Base-by-base conservation (phyloP, 2,888 invertebrate genomes). In the Diaphora mendica region DNA sequence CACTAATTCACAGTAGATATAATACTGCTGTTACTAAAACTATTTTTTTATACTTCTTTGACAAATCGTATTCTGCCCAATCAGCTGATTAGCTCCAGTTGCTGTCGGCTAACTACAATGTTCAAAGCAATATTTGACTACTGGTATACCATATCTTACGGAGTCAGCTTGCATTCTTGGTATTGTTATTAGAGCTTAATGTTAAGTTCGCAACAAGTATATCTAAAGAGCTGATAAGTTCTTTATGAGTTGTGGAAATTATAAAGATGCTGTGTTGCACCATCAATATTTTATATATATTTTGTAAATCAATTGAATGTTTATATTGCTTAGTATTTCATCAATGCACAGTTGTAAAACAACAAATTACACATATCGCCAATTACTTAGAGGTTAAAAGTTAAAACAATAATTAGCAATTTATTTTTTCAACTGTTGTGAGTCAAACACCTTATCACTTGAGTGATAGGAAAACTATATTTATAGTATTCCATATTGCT, bases 1-100 rank as follows among this genome's bases (percentile, higher is more conserved):
- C 75, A n/a, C n/a, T n/a, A n/a, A 85, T 86, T 35, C 78, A 83
- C 68, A 70, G 77, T 76, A 76, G 76, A 75, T 70, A 76, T 75
- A 72, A 70, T 51, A 23, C 11, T 23, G 13, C 23, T 64, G 20
- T 48, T 42, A 44, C 13, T 2, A 74, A 23, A 59, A 72, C n/a
- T 51, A 20, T n/a, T n/a, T n/a, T 23, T 11, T 55, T n/a, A 55
- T 23, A 55, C 51, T n/a, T 81, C 68, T 44, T 62, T 65, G 17
- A 1, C 62, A 26, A 42, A 35, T n/a, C 1, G 20, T 42, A 15
- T 73, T 64, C 15, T 67, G 39, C 39, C 20, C 1, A 55, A 71
- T 76, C 84, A 82, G 82, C 82, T 82, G 82, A 78, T 84, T 23
- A 30, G 44, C 17, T 11, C 30, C 13, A 30, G 2, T 62, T 62